Conservation (phyloP, 2,888 invertebrate genomes). For the Electrophaes corylata region DNA sequence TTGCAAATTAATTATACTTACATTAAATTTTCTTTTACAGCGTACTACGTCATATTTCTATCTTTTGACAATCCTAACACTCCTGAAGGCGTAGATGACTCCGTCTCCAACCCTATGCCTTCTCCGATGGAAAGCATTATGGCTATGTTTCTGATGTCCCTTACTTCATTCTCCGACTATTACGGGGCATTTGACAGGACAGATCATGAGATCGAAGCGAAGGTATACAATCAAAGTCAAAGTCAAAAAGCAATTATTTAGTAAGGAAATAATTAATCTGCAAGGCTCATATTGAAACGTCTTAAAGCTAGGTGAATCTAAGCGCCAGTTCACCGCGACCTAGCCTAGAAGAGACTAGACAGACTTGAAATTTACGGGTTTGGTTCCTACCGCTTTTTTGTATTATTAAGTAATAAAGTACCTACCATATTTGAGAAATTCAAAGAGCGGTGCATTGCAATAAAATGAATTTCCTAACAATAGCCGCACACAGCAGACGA, state of each 20-base stretch:
- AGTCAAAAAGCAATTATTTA: too few species aligned
- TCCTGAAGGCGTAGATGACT: conserved; percentile 92
- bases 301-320: too few species aligned
- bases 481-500: not conserved
- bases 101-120: conserved; percentile 93
- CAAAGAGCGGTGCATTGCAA: not conserved
- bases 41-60: conserved; percentile 95
- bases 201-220: conserved; percentile 94
- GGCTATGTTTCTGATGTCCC: conserved; percentile 99
- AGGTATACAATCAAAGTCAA: too few species aligned
- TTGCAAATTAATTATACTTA: not conserved
- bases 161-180: conserved; percentile 98
- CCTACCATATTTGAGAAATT: not conserved
- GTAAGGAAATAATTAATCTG: too few species aligned
- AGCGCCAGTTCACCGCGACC: too few species aligned
- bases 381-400: too few species aligned
- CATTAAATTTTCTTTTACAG: conserved; percentile 72
- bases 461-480: not conserved
- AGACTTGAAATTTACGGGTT: too few species aligned
- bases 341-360: too few species aligned
- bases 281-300: too few species aligned
- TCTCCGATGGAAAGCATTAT: conserved; percentile 97
- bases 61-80: conserved; percentile 94
- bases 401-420: too few species aligned
- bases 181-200: conserved; percentile 95